Evolutionary conservation across 2,888 invertebrate genomes (phyloP).

Genomic region (Stenurella melanura): DNA sequence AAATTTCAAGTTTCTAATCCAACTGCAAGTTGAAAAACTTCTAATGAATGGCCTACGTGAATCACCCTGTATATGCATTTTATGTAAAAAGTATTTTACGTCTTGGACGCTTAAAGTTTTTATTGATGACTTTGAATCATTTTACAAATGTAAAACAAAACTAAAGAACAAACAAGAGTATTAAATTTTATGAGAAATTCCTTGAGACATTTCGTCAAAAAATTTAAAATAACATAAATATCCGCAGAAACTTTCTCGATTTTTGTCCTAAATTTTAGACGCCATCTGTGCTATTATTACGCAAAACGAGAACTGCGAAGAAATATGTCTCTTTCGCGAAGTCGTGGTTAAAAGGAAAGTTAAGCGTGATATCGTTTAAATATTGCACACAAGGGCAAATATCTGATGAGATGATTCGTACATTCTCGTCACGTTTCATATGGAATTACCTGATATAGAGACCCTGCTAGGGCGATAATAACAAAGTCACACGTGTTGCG

Average conservation of each 20-base stretch:
- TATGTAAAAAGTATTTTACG: not conserved
- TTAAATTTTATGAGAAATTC: constrained; percentile 13
- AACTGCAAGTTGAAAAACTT: no score
- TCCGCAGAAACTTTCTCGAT: not conserved
- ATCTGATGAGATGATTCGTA: constrained; percentile 30
- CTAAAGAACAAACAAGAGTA: not conserved
- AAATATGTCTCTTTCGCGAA: constrained; percentile 31
- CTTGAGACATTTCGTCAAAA: not conserved
- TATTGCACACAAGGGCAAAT: constrained; percentile 24
- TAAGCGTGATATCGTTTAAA: constrained; percentile 22
- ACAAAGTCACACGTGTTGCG: constrained; percentile 33
- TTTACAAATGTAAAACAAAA: not conserved
- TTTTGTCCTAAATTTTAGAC: not conserved
- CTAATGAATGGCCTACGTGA: no score
- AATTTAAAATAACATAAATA: constrained; percentile 14
- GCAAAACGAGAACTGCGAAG: not conserved
- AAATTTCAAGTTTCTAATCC: no score
- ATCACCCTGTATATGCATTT: no score
- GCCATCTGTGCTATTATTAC: constrained; percentile 10
- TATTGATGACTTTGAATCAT: not conserved
- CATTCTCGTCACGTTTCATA: constrained; percentile 33
- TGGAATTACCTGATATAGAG: constrained; percentile 40
- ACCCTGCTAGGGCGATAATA: constrained; percentile 27
- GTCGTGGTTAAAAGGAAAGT: constrained; percentile 20
- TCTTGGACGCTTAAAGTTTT: not conserved